Base-by-base conservation (phyloP, 2,113 vertebrate species). In the Acrocephalus kingi region DNA sequence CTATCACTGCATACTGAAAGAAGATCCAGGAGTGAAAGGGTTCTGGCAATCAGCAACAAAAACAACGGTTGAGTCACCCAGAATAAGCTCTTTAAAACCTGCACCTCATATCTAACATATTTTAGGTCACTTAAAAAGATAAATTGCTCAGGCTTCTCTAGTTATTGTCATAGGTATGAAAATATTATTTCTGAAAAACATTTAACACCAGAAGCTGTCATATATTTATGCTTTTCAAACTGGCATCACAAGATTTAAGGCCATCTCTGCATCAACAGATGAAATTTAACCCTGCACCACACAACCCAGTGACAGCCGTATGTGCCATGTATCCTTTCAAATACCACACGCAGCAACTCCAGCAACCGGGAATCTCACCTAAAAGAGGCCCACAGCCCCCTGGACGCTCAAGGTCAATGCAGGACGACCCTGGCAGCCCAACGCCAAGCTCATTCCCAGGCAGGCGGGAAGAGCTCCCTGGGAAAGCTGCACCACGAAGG, bases 321-420 rank as follows among this genome's bases (percentile, higher is more conserved):
- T 0, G 23, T 10, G 46, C 33, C 31, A 2, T 0, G 6, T 4
- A 45, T 11, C 81, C 73, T 48, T 28, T n/a, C 41, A 33, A 68
- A 68, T 15, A 23, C 0, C 23, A 9, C 67, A 43, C 0, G 2
- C 45, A 54, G 14, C 43, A n/a, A 5, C 16, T 9, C 48, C 6
- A 30, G 41, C 37, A 43, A 71, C 7, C 5, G 5, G 15, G 74
- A 78, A 54, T 48, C 39, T 28, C n/a, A 87, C 73, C 64, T 27
- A 51, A 18, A 45, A 37, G 45, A 39, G 58, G 69, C 54, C 52
- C 81, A 6, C 20, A 33, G 64, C 25, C 62, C 73, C 59, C 2
- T 20, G 1, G 0, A 20, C 1, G 11, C 73, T 81, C 95, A 97
- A 96, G 96, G 94, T 97, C 94, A 96, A 35, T 24, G 72, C 89